These are phyloP conservation scores for Gymnoscopelus braueri DNA, from an alignment of 2,797 vertebrate species.

Conservation along the genomic window DNA sequence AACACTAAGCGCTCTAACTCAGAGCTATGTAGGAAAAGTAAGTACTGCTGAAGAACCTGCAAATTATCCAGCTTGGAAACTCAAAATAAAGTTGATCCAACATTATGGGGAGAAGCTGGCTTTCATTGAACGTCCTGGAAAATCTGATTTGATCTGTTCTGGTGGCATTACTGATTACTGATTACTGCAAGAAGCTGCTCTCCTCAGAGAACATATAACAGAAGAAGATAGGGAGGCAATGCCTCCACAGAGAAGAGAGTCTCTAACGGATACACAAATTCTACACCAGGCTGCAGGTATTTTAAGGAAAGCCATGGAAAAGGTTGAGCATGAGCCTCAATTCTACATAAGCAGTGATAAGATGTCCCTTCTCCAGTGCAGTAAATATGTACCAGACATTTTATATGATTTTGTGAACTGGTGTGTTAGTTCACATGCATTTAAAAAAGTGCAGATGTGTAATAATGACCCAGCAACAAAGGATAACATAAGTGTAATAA, in stretches of 20 bases:
- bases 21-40: background rate
- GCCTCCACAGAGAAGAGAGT: background rate
- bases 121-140: too few species aligned
- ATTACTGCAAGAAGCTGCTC: too few species aligned
- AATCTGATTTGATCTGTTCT: too few species aligned
- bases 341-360: constrained; percentile 7
- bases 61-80: too few species aligned
- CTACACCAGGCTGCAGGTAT: constrained; percentile 41
- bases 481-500: too few species aligned
- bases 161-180: too few species aligned
- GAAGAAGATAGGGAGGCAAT: constrained; percentile 2
- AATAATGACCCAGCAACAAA: too few species aligned
- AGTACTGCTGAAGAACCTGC: too few species aligned
- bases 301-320: constrained; percentile 44
- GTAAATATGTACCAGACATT: constrained; percentile 10
- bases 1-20: background rate
- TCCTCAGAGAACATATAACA: background rate
- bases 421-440: too few species aligned
- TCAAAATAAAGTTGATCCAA: too few species aligned
- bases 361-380: background rate
- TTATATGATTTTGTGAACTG: background rate
- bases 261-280: constrained; percentile 5
- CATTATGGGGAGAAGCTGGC: too few species aligned
- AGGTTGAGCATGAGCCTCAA: constrained; percentile 2
- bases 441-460: too few species aligned